Percentiles rank a stretch among this genome's conserved stretches.
These are phyloP conservation scores for Agrochola litura DNA, from an alignment of 2,888 invertebrate species.

Conservation along the genomic window DNA sequence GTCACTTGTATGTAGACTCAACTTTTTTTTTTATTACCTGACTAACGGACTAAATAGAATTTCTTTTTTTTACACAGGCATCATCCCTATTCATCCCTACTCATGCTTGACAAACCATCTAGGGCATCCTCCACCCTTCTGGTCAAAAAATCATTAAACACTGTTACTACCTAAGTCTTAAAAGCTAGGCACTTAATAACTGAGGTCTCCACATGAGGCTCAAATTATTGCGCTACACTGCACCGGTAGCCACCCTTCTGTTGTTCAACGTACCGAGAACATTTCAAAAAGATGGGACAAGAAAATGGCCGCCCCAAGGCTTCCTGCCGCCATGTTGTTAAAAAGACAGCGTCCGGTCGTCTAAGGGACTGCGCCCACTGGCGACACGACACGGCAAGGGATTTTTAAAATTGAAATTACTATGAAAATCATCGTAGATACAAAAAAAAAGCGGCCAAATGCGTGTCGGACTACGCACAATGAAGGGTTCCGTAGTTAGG, in stretches of 20 bases:
- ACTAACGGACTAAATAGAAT: no score
- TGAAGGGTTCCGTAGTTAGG: no score
- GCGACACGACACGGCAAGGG: background rate
- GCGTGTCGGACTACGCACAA: no score
- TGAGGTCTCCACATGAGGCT: background rate
- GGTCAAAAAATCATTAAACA: background rate
- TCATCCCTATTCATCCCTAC: no score
- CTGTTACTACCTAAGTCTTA: background rate
- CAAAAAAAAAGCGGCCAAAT: no score
- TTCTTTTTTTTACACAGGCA: no score
- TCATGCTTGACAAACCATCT: background rate
- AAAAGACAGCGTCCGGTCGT: conserved; percentile 32
- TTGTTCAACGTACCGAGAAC: conserved; percentile 40
- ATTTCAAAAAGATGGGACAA: conserved; percentile 41
- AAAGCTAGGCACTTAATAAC: background rate
- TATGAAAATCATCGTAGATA: background rate
- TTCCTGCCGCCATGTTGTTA: conserved; percentile 44
- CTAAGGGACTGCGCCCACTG: background rate
- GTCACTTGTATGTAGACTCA: no score
- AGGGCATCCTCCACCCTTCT: background rate
- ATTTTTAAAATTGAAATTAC: background rate
- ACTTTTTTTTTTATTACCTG: no score
- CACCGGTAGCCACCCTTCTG: conserved; percentile 11
- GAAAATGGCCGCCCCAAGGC: conserved; percentile 28
- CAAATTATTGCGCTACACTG: conserved; percentile 29